These are phyloP conservation scores for Camponotus pennsylvanicus DNA, from an alignment of 1,140 invertebrate genomes.

Conservation along the genomic window DNA sequence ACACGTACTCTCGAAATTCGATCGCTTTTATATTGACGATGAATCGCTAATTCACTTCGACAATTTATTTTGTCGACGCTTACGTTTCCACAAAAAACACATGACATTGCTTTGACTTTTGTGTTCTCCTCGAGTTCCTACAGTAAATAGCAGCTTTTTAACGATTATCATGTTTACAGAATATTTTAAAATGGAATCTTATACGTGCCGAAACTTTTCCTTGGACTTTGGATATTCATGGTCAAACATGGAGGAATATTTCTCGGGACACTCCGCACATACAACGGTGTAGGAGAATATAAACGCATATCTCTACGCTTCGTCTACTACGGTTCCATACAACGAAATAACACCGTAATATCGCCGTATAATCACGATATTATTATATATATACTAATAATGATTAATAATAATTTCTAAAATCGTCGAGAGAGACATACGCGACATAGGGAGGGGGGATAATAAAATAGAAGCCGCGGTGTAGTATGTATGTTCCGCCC, in stretches of 20 bases:
- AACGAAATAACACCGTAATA: conserved; percentile 37
- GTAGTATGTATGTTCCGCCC: not conserved
- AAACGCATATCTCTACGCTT: conserved; percentile 42
- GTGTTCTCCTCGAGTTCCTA: no score
- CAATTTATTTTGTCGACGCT: not conserved
- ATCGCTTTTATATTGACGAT: not conserved
- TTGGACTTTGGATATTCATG: not conserved
- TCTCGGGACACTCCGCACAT: conserved; percentile 18
- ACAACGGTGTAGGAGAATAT: conserved; percentile 23
- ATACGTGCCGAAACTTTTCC: not conserved
- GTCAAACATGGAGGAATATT: not conserved
- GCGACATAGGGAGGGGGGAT: not conserved
- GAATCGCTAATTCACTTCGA: not conserved
- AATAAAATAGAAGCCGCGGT: conserved; percentile 38
- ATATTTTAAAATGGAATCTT: not conserved
- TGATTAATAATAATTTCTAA: conserved; percentile 14
- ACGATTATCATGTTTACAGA: not conserved
- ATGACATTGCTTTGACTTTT: no score
- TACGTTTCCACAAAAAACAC: not conserved
- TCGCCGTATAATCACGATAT: conserved; percentile 26
- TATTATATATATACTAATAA: conserved; percentile 31
- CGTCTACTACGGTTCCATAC: conserved; percentile 23
- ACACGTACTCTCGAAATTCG: not conserved
- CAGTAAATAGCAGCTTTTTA: no score
- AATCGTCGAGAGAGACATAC: no score